Evolutionary conservation across 2,113 vertebrate species (phyloP), one percentile per base, ranked within the genome.

Genomic region (Maccullochella peelii): DNA sequence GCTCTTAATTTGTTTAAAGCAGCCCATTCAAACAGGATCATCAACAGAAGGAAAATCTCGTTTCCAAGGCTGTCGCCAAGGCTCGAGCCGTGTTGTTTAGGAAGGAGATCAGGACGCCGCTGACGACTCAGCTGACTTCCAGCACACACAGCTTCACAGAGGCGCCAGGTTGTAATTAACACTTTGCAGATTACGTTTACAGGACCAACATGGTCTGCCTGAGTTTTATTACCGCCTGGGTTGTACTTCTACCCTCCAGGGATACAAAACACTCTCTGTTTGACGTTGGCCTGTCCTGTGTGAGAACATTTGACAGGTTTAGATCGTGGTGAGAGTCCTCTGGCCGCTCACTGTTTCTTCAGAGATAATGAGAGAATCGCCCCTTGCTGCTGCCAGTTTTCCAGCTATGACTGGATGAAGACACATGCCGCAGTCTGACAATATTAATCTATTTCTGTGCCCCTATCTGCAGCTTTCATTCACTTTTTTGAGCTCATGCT

Each of bases 161-260:
- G 94, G 94, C 92, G 94, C 94, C 94, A 89, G 91, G 80, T 91
- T 89, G 88, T 95, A 94, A 95, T 95, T 94, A 94, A 94, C 92
- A 91, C 92, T 63, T 86, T 79, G 90, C 86, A 94, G 92, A 94
- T 94, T 94, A 93, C 84, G 86, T 94, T 94, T 95, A 94, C 94
- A 90, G 92, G 92, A 95, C 93, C 92, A 93, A 93, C 92, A 84
- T n/a, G 85, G 87, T 84, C 92, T 91, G 91, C 82, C 82, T 73
- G 67, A 79, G 75, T 90, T 90, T 93, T 94, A 94, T 90, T 83
- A 92, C 88, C 76, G 79, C 84, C 69, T 57, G 78, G 85, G 72
- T 82, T 74, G 85, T 66, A 50, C 81, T 68, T 18, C 79, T 83
- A 71, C 76, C 86, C 85, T 66, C 58, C 15, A 7, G 79, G 80